These are phyloP conservation scores for Todiramphus chloris DNA, from an alignment of 2,113 vertebrate genomes.

Conservation along the genomic window DNA sequence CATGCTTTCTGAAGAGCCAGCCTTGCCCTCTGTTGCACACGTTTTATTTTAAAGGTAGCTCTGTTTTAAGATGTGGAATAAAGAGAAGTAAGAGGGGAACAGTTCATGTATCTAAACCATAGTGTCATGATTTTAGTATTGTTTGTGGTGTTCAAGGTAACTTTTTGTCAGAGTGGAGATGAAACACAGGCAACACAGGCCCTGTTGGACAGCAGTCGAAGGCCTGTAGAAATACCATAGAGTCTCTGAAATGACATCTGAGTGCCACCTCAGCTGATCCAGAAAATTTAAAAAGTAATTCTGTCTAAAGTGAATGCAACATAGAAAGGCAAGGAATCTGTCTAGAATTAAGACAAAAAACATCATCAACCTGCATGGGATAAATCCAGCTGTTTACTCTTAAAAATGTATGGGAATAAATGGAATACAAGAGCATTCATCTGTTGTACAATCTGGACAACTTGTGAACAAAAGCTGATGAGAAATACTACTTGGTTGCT, in stretches of 20 bases:
- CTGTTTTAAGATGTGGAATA: neutral
- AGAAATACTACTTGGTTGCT: neutral
- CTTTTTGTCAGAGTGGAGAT: neutral
- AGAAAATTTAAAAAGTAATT: neutral
- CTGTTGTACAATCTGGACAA: neutral
- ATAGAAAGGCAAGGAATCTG: neutral
- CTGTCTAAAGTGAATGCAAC: neutral
- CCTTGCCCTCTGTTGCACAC: neutral
- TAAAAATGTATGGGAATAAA: neutral
- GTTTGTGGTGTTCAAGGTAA: neutral
- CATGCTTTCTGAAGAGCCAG: neutral
- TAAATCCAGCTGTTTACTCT: neutral
- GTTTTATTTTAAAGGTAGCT: neutral
- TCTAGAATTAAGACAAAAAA: neutral
- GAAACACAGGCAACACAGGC: neutral
- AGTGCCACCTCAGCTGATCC: neutral
- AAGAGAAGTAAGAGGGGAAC: neutral
- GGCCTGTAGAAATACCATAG: neutral
- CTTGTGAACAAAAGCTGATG: neutral
- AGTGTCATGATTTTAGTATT: neutral
- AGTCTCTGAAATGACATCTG: neutral
- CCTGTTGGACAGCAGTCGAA: neutral
- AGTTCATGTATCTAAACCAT: neutral
- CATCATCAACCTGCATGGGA: neutral
- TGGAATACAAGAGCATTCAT: neutral